Conservation (phyloP, 1,140 invertebrate species). For the Pseudomyrmex pallidus region DNA sequence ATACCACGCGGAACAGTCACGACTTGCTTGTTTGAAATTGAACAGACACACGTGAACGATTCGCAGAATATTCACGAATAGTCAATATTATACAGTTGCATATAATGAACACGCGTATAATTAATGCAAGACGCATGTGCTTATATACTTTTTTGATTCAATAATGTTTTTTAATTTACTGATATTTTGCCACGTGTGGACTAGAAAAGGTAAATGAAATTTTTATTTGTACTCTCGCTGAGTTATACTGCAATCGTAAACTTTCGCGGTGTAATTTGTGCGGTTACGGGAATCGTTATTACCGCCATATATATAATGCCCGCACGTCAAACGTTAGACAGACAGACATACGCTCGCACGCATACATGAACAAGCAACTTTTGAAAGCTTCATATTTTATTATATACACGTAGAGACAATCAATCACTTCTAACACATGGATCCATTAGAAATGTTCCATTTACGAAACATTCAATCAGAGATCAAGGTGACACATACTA, state of each 20-base stretch:
- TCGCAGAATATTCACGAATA: no score
- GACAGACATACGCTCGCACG: not conserved
- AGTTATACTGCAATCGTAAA: no score
- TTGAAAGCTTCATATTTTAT: conserved; percentile 12
- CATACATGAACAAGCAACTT: not conserved
- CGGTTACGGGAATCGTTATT: not conserved
- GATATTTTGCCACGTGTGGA: no score
- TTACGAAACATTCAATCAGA: not conserved
- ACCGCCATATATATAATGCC: not conserved
- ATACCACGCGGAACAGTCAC: not conserved
- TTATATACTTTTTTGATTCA: no score
- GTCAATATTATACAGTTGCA: no score
- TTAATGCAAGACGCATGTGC: no score
- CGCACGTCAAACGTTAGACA: not conserved
- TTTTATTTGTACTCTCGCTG: not conserved
- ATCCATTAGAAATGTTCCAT: conserved; percentile 1
- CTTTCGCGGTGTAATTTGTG: not conserved
- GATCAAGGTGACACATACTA: conserved; percentile 10
- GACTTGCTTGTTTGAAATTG: not conserved
- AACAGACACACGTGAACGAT: not conserved
- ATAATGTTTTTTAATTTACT: no score
- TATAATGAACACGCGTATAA: no score
- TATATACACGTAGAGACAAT: not conserved
- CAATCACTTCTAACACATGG: not conserved
- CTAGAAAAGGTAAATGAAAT: not conserved